A percentile compares a stretch with the other conserved stretches of the same genome.
Conservation (phyloP, 2,113 vertebrate genomes). For the Electrona antarctica region DNA sequence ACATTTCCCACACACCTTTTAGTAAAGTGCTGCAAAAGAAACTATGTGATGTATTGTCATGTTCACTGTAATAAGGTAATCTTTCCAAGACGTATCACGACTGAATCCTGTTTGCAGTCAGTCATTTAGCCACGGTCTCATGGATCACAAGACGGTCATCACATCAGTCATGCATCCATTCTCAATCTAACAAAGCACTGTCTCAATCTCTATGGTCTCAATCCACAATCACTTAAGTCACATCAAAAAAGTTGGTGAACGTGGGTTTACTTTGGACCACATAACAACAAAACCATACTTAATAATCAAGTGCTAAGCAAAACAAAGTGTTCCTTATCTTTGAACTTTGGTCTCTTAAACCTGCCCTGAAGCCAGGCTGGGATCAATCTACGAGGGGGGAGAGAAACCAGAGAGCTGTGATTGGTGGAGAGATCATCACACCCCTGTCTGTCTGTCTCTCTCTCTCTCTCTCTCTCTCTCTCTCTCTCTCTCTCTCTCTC, state of each 20-base stretch:
- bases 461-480: slow-evolving; percentile 22
- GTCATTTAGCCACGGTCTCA: too few species aligned
- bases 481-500: slow-evolving; percentile 13
- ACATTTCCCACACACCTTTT: too few species aligned
- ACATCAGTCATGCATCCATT: too few species aligned
- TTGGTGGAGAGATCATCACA: slow-evolving; percentile 64
- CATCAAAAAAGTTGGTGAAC: neutral
- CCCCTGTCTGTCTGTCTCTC: slow-evolving; percentile 49
- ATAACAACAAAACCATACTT: neutral
- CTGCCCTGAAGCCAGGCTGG: slow-evolving; percentile 17
- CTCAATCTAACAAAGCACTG: too few species aligned
- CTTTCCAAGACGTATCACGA: neutral
- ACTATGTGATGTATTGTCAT: neutral
- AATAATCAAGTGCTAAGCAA: slow-evolving; percentile 1
- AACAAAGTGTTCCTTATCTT: slow-evolving; percentile 40
- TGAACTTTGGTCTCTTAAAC: slow-evolving; percentile 68
- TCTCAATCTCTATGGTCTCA: too few species aligned
- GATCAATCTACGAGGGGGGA: slow-evolving; percentile 33
- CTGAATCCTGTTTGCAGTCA: neutral
- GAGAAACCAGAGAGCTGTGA: slow-evolving; percentile 27
- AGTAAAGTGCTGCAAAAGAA: too few species aligned
- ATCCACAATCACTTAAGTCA: too few species aligned
- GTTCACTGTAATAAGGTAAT: too few species aligned
- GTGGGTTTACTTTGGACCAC: neutral
- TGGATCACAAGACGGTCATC: too few species aligned